phyloP scores from a whole-genome alignment of 2,113 vertebrate species.

The Podilymbus podiceps region DNA sequence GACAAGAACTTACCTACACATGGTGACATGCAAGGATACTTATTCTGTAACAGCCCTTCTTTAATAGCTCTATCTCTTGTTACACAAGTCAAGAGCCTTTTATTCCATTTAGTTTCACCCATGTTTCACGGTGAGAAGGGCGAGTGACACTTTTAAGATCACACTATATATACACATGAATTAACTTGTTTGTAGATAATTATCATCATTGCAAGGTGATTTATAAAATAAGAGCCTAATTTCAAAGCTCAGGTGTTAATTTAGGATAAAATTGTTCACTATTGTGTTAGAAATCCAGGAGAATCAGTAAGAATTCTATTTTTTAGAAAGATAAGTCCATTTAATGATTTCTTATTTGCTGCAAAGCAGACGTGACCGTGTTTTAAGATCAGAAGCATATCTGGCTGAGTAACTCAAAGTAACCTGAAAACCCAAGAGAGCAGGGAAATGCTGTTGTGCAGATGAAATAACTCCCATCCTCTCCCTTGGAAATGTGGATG shows the following conservation, averaged over 20 bases:
- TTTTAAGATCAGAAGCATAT: background rate
- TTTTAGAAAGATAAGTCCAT: background rate
- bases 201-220: background rate
- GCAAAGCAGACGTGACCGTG: background rate
- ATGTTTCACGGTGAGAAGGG: background rate
- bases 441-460: background rate
- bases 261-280: background rate
- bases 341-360: background rate
- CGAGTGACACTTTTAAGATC: background rate
- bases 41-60: background rate
- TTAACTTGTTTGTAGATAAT: background rate
- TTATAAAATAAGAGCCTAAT: background rate
- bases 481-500: background rate
- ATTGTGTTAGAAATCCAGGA: background rate
- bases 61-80: background rate
- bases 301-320: background rate
- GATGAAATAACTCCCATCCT: background rate
- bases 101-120: background rate
- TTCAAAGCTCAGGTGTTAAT: background rate
- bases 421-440: background rate
- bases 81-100: background rate
- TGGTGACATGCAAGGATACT: background rate
- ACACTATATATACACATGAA: background rate
- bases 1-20: background rate
- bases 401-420: background rate